A percentile compares a stretch with the other conserved stretches of the same genome.
Evolutionary conservation across 1,140 invertebrate genomes (phyloP).

Genomic region (Cotesia vestalis): DNA sequence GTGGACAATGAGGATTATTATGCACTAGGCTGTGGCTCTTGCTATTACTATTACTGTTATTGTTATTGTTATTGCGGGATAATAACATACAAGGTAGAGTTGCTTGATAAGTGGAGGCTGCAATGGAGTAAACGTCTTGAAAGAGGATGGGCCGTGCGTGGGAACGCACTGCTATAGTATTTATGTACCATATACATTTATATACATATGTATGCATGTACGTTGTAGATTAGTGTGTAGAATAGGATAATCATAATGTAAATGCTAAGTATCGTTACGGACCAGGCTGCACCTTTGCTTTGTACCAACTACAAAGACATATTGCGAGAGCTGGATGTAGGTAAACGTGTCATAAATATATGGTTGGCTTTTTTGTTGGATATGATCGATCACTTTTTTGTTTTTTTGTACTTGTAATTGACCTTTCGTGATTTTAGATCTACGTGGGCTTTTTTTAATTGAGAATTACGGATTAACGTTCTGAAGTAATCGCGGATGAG

Average conservation of each 20-base stretch:
- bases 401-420: neutral
- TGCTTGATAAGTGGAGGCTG: no score
- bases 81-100: no score
- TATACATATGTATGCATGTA: no score
- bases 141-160: constrained; percentile 19
- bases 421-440: neutral
- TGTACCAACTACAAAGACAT: neutral
- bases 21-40: no score
- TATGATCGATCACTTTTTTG: neutral
- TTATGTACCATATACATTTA: no score
- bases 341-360: constrained; percentile 44
- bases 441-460: no score
- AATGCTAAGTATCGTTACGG: neutral
- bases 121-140: neutral
- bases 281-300: constrained; percentile 11
- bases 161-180: neutral
- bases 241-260: no score
- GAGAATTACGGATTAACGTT: no score
- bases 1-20: no score
- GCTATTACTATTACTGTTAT: no score
- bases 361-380: neutral
- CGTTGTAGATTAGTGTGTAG: no score
- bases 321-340: constrained; percentile 37
- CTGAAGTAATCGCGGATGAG: no score
- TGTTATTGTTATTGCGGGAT: neutral